These are phyloP conservation scores for Champsocephalus esox DNA, from an alignment of 2,797 vertebrate genomes.

Conservation along the genomic window DNA sequence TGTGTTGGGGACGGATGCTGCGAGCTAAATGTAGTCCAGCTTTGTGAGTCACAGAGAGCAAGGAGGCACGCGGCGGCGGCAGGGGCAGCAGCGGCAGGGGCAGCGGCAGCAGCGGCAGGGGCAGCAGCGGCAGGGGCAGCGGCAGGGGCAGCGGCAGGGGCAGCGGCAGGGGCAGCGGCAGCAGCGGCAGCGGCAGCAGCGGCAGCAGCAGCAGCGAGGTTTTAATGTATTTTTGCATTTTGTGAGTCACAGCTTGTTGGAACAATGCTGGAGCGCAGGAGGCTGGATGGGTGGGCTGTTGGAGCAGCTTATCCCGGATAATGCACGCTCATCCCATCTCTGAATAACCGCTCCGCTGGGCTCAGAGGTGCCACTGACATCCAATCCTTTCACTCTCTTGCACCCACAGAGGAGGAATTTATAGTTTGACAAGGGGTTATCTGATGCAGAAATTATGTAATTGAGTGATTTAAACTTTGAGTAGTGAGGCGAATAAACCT, in stretches of 20 bases:
- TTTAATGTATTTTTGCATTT: slow-evolving; percentile 42
- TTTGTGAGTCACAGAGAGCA: slow-evolving; percentile 70
- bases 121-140: background rate
- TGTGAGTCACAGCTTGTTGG: slow-evolving; percentile 66
- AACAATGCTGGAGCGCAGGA: slow-evolving; percentile 49
- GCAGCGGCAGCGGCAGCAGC: no score
- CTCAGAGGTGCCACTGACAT: slow-evolving; percentile 45
- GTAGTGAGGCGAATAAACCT: background rate
- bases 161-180: no score
- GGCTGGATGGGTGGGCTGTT: slow-evolving; percentile 55
- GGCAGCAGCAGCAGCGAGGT: slow-evolving; percentile 12
- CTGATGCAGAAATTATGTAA: slow-evolving; percentile 33
- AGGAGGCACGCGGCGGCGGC: slow-evolving; percentile 12
- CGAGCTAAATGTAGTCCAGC: slow-evolving; percentile 59
- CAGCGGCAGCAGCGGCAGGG: no score
- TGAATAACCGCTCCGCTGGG: slow-evolving; percentile 39
- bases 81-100: no score
- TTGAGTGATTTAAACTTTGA: slow-evolving; percentile 5
- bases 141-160: background rate
- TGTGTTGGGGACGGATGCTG: slow-evolving; percentile 57
- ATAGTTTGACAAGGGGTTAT: slow-evolving; percentile 31
- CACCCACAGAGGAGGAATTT: slow-evolving; percentile 9
- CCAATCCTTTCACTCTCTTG: slow-evolving; percentile 10
- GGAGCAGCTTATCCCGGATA: slow-evolving; percentile 61
- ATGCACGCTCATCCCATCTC: slow-evolving; percentile 51